phyloP scores from a whole-genome alignment of 2,888 invertebrate species.

The Drosophila mimetica region DNA sequence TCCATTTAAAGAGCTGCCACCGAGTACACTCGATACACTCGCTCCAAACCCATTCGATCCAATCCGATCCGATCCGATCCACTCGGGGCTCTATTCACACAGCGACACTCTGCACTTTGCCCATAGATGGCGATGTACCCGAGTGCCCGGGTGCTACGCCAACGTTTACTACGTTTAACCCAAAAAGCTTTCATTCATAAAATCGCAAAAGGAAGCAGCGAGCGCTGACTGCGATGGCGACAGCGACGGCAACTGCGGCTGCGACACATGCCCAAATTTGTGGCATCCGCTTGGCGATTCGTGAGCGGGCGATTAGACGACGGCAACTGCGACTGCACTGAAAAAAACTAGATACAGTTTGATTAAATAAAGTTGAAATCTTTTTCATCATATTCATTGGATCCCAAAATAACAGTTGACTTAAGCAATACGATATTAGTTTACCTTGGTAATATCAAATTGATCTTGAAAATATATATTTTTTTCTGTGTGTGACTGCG shows the following conservation, averaged over 20 bases:
- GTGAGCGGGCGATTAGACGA: constrained; percentile 72
- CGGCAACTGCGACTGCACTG: constrained; percentile 26
- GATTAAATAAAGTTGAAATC: too few species aligned
- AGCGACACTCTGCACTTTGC: constrained; percentile 67
- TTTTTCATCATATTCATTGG: too few species aligned
- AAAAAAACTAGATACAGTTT: too few species aligned
- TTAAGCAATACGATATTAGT: too few species aligned
- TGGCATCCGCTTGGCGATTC: constrained; percentile 76
- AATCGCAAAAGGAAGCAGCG: constrained; percentile 76
- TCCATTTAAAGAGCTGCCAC: constrained; percentile 35
- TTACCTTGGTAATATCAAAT: too few species aligned
- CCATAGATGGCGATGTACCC: constrained; percentile 73
- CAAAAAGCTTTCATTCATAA: constrained; percentile 73
- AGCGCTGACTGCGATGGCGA: constrained; percentile 4
- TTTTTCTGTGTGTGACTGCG: constrained; percentile 27
- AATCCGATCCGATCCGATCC: constrained; percentile 7
- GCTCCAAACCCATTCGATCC: constrained; percentile 17
- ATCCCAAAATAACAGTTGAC: too few species aligned
- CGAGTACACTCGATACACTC: constrained; percentile 12
- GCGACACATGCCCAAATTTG: constrained; percentile 76
- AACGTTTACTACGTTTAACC: constrained; percentile 47
- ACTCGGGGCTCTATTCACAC: constrained; percentile 38
- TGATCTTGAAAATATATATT: too few species aligned
- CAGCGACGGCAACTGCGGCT: constrained; percentile 14
- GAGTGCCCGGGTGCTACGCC: constrained; percentile 50